phyloP scores from a whole-genome alignment of 2,888 invertebrate species.

The Philaethria dido region DNA sequence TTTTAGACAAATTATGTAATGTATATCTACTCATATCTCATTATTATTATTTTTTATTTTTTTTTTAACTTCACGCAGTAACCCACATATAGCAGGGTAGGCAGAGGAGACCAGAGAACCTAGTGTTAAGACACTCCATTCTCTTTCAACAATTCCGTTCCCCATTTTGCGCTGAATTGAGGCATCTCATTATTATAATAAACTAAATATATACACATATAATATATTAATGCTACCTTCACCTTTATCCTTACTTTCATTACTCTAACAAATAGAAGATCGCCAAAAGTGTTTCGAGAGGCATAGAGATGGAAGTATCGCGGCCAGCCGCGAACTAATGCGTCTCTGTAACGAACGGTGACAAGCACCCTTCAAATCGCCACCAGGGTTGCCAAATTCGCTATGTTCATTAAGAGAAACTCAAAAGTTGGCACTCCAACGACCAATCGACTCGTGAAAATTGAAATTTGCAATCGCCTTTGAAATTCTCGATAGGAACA shows the following conservation, averaged over 20 bases:
- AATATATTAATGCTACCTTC: neutral
- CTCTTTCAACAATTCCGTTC: too few species aligned
- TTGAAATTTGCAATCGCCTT: conserved; percentile 23
- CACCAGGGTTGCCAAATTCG: conserved; percentile 46
- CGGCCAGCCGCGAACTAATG: conserved; percentile 44
- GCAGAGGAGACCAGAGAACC: too few species aligned
- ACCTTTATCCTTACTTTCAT: neutral
- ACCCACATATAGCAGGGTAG: too few species aligned
- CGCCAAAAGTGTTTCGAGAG: conserved; percentile 30
- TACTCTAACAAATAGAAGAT: conserved; percentile 19
- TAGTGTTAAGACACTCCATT: too few species aligned
- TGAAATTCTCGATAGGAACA: neutral
- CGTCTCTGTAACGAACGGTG: conserved; percentile 47
- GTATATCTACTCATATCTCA: too few species aligned
- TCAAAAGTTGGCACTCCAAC: conserved; percentile 38
- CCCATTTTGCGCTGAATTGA: too few species aligned
- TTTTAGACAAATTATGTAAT: too few species aligned
- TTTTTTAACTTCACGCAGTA: too few species aligned
- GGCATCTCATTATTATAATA: too few species aligned
- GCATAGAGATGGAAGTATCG: conserved; percentile 24
- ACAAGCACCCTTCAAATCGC: conserved; percentile 49
- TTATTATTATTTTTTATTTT: too few species aligned
- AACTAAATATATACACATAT: neutral
- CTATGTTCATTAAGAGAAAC: conserved; percentile 44
- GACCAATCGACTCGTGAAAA: conserved; percentile 32